Conservation (phyloP, 2,888 invertebrate genomes). For the Schizaphis graminum region DNA sequence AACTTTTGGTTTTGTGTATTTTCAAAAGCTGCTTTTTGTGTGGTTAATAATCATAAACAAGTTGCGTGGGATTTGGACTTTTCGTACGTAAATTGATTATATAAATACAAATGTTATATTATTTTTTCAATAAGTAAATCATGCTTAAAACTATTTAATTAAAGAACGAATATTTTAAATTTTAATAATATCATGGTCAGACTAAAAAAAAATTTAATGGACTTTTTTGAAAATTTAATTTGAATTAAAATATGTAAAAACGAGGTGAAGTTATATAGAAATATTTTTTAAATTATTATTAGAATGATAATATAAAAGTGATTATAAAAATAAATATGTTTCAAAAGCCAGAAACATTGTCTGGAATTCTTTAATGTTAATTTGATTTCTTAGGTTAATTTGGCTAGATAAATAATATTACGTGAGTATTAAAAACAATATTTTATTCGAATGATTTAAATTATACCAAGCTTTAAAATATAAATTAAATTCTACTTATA, state of each 20-base stretch:
- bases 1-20: constrained; percentile 22
- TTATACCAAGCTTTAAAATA: neutral
- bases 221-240: neutral
- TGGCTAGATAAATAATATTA: neutral
- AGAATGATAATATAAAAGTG: neutral
- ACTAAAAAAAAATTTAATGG: neutral
- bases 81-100: neutral
- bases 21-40: neutral
- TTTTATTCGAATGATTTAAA: neutral
- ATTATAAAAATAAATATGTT: neutral
- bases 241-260: neutral
- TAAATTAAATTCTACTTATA: neutral
- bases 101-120: neutral
- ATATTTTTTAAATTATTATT: neutral
- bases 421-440: neutral
- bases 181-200: neutral
- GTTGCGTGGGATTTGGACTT: neutral
- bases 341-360: neutral
- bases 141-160: neutral
- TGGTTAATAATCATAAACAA: neutral
- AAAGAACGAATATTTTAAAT: neutral
- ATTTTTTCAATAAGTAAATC: neutral
- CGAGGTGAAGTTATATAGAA: neutral
- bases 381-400: neutral
- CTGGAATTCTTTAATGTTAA: neutral